Conservation (phyloP, 2,113 vertebrate genomes). For the Pica pica region DNA sequence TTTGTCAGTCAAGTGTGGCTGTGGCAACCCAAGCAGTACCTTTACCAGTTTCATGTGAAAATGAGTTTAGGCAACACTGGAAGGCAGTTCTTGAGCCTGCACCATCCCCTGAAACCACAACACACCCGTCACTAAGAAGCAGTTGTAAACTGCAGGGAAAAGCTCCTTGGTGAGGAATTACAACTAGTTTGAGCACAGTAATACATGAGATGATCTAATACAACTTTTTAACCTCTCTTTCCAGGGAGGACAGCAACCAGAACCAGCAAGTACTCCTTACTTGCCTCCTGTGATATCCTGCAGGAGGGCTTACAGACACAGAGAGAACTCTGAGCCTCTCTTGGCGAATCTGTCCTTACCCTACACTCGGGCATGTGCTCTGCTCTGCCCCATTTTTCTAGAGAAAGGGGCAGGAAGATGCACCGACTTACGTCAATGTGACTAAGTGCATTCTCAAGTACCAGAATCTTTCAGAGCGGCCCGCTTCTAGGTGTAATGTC, state of each 20-base stretch:
- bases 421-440: fast-evolving
- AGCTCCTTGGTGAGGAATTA: fast-evolving
- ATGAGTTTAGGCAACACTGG: neutral
- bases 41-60: neutral
- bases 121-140: fast-evolving
- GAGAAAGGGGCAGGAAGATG: neutral
- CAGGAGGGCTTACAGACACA: neutral
- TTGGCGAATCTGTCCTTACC: neutral
- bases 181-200: neutral
- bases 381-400: neutral
- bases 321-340: neutral
- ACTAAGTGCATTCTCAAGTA: neutral
- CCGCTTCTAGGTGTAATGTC: neutral
- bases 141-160: neutral
- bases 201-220: neutral
- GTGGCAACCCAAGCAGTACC: neutral
- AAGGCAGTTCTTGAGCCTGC: neutral
- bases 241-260: neutral
- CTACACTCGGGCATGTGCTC: neutral
- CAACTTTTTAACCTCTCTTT: neutral
- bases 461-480: neutral
- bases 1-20: neutral
- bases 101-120: neutral
- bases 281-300: neutral
- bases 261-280: neutral